Conservation (phyloP, 2,797 vertebrate species). For the Crax fasciolata region DNA sequence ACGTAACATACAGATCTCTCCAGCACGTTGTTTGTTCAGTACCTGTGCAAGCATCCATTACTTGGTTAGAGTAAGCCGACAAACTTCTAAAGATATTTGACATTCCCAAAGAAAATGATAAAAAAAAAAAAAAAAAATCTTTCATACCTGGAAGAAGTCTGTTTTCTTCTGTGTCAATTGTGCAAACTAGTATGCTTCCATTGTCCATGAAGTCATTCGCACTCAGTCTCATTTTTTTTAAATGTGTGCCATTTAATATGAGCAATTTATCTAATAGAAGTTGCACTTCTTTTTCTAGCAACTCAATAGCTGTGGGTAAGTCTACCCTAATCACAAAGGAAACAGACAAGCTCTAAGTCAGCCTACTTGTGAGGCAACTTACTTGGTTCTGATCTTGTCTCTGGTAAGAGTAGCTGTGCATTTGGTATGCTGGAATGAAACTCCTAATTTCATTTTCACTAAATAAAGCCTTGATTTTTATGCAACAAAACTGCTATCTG, state of each 20-base stretch:
- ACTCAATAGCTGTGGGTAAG: background rate
- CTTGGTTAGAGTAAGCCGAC: slow-evolving; percentile 33
- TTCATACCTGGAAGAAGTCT: slow-evolving; percentile 12
- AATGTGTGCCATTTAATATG: background rate
- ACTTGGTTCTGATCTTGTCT: background rate
- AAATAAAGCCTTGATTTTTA: background rate
- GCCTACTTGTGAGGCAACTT: background rate
- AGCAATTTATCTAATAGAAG: background rate
- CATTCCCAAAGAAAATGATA: slow-evolving; percentile 44
- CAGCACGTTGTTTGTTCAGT: slow-evolving; percentile 28
- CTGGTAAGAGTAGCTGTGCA: background rate
- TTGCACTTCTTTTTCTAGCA: background rate
- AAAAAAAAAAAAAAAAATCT: too few species aligned
- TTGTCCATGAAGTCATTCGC: background rate
- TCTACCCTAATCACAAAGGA: background rate
- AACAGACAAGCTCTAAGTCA: background rate
- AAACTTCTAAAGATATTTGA: slow-evolving; percentile 48
- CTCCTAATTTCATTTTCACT: background rate
- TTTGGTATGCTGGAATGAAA: background rate
- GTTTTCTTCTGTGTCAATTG: background rate
- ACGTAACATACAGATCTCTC: slow-evolving; percentile 32
- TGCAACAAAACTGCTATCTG: background rate
- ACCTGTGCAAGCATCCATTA: slow-evolving; percentile 28
- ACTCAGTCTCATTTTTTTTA: background rate
- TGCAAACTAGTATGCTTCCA: background rate